Conservation (phyloP, 1,140 invertebrate genomes). For the Drosophila persimilis region DNA sequence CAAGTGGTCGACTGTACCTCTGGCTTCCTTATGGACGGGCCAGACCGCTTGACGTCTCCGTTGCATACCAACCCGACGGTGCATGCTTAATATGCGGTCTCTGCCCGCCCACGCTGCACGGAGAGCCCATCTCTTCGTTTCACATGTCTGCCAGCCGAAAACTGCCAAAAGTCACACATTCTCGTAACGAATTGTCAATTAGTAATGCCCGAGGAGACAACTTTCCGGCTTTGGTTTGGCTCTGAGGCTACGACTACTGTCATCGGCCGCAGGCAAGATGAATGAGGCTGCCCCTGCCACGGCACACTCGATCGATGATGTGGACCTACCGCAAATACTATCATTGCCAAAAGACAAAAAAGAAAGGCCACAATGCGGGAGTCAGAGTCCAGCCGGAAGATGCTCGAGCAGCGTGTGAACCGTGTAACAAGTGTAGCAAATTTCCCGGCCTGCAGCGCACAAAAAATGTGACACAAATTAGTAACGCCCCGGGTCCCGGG, state of each 20-base stretch:
- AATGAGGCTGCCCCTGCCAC: slow-evolving; percentile 39
- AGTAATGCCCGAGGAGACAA: slow-evolving; percentile 65
- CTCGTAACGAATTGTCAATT: slow-evolving; percentile 78
- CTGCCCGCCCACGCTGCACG: slow-evolving; percentile 52
- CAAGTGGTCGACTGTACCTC: neutral
- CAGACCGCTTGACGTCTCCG: slow-evolving; percentile 42
- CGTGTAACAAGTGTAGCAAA: slow-evolving; percentile 82
- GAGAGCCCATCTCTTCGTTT: slow-evolving; percentile 8
- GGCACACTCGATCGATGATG: slow-evolving; percentile 62
- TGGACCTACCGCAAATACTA: slow-evolving; percentile 76
- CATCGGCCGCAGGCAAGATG: slow-evolving; percentile 60
- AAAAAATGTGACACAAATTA: slow-evolving; percentile 80
- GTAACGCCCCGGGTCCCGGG: slow-evolving; percentile 51
- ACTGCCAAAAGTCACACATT: slow-evolving; percentile 70
- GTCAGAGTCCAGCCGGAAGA: slow-evolving; percentile 56
- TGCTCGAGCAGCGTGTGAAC: slow-evolving; percentile 71
- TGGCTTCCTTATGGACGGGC: slow-evolving; percentile 3
- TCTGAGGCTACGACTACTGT: slow-evolving; percentile 24
- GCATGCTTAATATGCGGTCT: slow-evolving; percentile 58
- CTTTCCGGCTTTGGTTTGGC: slow-evolving; percentile 28
- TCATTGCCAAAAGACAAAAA: slow-evolving; percentile 61
- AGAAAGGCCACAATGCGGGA: slow-evolving; percentile 24
- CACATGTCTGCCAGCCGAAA: slow-evolving; percentile 16
- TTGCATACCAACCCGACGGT: slow-evolving; percentile 18
- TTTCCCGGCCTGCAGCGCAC: slow-evolving; percentile 25